These are phyloP conservation scores for Chiloscyllium punctatum DNA, from an alignment of 2,797 vertebrate species.

Conservation along the genomic window DNA sequence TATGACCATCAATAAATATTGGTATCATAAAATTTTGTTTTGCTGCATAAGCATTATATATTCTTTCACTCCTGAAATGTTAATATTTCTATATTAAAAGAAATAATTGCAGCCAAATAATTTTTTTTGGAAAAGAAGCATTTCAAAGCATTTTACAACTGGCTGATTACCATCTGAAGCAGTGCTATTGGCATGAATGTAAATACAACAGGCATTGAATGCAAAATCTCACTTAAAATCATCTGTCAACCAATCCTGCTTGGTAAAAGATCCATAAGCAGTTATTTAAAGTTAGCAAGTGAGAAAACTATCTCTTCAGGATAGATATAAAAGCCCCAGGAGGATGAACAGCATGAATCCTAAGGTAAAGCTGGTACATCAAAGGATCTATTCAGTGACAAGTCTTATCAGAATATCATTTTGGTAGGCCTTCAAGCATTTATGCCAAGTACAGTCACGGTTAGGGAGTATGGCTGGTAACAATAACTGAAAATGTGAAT, in stretches of 20 bases:
- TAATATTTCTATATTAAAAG: not conserved
- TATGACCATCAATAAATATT: not conserved
- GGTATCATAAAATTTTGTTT: not conserved
- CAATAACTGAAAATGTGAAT: conserved; percentile 13
- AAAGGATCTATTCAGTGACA: not conserved
- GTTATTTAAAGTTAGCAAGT: not conserved
- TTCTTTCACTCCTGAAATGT: not conserved
- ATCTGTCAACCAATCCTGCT: not conserved
- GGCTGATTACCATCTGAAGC: not conserved
- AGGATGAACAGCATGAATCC: not conserved
- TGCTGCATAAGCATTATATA: not conserved
- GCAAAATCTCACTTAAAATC: not conserved
- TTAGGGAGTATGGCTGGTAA: not conserved
- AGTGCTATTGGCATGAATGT: not conserved
- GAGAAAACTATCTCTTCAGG: not conserved
- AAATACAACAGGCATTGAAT: not conserved
- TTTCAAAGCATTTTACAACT: not conserved
- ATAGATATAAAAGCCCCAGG: not conserved
- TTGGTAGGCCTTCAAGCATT: not conserved
- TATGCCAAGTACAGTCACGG: not conserved
- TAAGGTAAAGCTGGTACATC: not conserved
- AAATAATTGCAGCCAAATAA: not conserved
- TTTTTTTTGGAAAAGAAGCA: not conserved
- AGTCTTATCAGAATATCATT: not conserved
- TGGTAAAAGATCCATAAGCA: not conserved